A percentile compares a stretch with the other conserved stretches of the same genome.
Conservation (phyloP, 2,888 invertebrate genomes). For the Villa cingulata region DNA sequence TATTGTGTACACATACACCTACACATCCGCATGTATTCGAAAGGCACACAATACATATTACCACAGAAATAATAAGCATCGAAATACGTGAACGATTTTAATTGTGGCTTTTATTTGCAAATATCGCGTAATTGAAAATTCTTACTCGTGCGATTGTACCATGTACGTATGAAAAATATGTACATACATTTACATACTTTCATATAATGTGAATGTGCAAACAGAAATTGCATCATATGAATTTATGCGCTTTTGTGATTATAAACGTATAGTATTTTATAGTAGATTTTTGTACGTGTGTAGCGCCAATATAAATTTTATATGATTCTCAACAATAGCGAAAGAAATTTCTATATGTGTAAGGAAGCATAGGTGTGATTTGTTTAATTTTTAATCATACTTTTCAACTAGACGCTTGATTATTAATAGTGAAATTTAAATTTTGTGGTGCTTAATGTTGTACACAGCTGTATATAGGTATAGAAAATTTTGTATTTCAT, state of each 20-base stretch:
- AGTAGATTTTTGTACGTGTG: background rate
- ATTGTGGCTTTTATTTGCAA: slow-evolving; percentile 9
- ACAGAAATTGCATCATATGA: background rate
- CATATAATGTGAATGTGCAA: background rate
- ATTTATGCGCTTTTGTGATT: background rate
- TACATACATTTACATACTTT: too few species aligned
- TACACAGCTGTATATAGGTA: too few species aligned
- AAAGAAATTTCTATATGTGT: too few species aligned
- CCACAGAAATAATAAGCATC: too few species aligned
- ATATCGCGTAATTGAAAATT: background rate
- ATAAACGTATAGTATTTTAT: background rate
- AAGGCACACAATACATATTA: too few species aligned
- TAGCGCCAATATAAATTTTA: background rate
- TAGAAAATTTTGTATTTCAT: too few species aligned
- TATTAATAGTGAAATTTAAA: too few species aligned
- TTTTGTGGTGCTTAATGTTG: too few species aligned
- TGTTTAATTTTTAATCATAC: background rate
- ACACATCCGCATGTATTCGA: too few species aligned
- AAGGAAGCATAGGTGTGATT: background rate
- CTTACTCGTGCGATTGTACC: background rate
- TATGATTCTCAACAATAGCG: too few species aligned
- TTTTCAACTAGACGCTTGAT: too few species aligned
- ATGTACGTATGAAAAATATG: background rate
- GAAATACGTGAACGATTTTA: slow-evolving; percentile 6
- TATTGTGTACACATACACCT: too few species aligned